These are phyloP conservation scores for Rhagophthalmus giganteus DNA, from an alignment of 2,888 invertebrate genomes.

Conservation along the genomic window DNA sequence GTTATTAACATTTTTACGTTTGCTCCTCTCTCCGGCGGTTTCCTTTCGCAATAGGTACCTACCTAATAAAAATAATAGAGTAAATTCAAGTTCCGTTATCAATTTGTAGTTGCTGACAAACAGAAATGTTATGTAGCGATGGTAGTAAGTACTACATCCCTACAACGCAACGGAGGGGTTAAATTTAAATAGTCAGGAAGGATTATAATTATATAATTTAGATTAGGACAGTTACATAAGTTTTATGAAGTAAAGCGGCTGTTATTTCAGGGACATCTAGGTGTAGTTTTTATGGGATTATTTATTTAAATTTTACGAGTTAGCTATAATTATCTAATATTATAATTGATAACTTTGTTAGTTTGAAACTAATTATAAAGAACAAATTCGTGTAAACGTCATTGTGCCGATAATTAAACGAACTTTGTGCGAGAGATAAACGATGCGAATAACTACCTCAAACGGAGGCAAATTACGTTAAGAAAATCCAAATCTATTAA, in stretches of 20 bases:
- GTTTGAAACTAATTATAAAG: not conserved
- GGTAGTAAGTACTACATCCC: too few species aligned
- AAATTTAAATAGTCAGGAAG: too few species aligned
- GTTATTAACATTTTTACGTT: constrained; percentile 23
- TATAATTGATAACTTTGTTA: constrained; percentile 1
- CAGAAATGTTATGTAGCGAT: too few species aligned
- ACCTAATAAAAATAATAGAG: too few species aligned
- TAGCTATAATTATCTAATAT: not conserved
- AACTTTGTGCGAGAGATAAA: too few species aligned
- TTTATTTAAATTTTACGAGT: constrained; percentile 2
- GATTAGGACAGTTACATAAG: not conserved
- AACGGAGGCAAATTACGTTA: not conserved
- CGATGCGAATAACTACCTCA: too few species aligned
- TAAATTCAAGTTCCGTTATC: too few species aligned
- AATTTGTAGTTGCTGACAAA: too few species aligned
- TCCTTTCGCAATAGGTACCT: constrained; percentile 1
- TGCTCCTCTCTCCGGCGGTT: constrained; percentile 6
- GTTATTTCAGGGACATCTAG: constrained; percentile 1
- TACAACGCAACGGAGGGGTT: too few species aligned
- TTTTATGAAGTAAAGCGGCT: not conserved
- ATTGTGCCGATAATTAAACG: too few species aligned
- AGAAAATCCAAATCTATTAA: not conserved
- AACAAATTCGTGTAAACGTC: not conserved
- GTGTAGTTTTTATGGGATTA: not conserved
- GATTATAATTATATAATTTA: too few species aligned